A percentile compares a stretch with the other conserved stretches of the same genome.
Conservation (phyloP, 2,888 invertebrate genomes). For the Clivina fossor region DNA sequence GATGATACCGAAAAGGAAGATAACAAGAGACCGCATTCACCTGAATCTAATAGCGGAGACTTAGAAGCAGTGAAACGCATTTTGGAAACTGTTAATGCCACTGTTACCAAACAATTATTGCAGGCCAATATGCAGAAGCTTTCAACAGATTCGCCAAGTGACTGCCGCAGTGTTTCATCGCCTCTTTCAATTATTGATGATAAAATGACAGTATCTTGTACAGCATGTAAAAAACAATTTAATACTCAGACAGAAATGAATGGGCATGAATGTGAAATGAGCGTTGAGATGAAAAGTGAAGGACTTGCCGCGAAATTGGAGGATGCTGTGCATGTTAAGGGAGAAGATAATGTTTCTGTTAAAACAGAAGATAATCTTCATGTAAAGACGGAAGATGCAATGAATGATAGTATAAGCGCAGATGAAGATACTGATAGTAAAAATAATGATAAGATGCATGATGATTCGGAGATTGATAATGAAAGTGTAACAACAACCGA, state of each 20-base stretch:
- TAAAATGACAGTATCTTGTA: slow-evolving; percentile 56
- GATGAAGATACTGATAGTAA: slow-evolving; percentile 54
- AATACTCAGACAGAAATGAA: slow-evolving; percentile 62
- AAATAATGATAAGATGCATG: slow-evolving; percentile 54
- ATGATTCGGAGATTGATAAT: slow-evolving; percentile 59
- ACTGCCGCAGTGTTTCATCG: slow-evolving; percentile 51
- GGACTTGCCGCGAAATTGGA: slow-evolving; percentile 78
- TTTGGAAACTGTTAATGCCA: slow-evolving; percentile 73
- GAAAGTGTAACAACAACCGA: slow-evolving; percentile 57
- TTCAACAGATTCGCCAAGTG: slow-evolving; percentile 59
- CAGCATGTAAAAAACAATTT: slow-evolving; percentile 62
- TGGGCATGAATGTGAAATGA: slow-evolving; percentile 72
- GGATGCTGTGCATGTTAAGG: slow-evolving; percentile 60
- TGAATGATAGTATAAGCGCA: slow-evolving; percentile 59
- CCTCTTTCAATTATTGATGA: slow-evolving; percentile 47
- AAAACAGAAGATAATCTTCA: slow-evolving; percentile 71
- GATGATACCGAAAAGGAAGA: slow-evolving; percentile 60
- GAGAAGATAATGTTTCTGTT: slow-evolving; percentile 65
- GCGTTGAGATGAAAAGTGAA: slow-evolving; percentile 65
- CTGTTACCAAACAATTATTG: slow-evolving; percentile 73
- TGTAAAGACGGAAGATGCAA: slow-evolving; percentile 56
- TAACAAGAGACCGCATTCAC: slow-evolving; percentile 46
- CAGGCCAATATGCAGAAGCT: slow-evolving; percentile 69
- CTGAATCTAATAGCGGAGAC: slow-evolving; percentile 56
- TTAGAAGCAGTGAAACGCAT: slow-evolving; percentile 70